These are phyloP conservation scores for Triops longicaudatus DNA, from an alignment of 1,140 invertebrate genomes.

Conservation along the genomic window DNA sequence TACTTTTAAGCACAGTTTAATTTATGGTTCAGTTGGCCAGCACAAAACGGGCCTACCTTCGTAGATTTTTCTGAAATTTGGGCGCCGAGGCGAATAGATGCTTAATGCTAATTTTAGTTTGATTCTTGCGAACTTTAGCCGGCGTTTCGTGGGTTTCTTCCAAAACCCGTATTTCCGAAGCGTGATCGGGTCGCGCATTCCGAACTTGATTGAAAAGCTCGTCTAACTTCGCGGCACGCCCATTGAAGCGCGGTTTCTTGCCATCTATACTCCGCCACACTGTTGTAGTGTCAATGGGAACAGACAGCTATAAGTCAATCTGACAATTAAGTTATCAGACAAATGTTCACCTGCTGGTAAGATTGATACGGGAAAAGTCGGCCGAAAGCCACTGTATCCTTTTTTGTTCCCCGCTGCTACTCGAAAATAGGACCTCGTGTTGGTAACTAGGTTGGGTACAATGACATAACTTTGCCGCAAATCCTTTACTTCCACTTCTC, in stretches of 20 bases:
- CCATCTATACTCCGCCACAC: constrained; percentile 55
- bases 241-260: constrained; percentile 55
- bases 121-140: constrained; percentile 51
- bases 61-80: constrained; percentile 88
- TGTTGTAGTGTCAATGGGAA: constrained; percentile 29
- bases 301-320: neutral
- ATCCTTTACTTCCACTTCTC: constrained; percentile 52
- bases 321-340: neutral
- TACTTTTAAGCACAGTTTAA: constrained; percentile 35
- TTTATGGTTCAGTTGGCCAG: neutral
- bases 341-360: constrained; percentile 74
- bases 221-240: constrained; percentile 61
- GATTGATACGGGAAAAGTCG: constrained; percentile 66
- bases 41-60: constrained; percentile 49
- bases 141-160: constrained; percentile 42
- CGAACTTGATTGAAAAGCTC: constrained; percentile 61
- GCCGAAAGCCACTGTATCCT: constrained; percentile 69
- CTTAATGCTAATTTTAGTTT: constrained; percentile 84
- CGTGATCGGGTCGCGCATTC: constrained; percentile 52
- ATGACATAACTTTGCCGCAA: constrained; percentile 47
- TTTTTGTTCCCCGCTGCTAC: constrained; percentile 74
- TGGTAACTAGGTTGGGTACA: constrained; percentile 58
- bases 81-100: constrained; percentile 87
- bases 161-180: constrained; percentile 41
- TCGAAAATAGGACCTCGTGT: constrained; percentile 75